Conservation (phyloP, 2,113 vertebrate species). For the Ciconia boyciana region DNA sequence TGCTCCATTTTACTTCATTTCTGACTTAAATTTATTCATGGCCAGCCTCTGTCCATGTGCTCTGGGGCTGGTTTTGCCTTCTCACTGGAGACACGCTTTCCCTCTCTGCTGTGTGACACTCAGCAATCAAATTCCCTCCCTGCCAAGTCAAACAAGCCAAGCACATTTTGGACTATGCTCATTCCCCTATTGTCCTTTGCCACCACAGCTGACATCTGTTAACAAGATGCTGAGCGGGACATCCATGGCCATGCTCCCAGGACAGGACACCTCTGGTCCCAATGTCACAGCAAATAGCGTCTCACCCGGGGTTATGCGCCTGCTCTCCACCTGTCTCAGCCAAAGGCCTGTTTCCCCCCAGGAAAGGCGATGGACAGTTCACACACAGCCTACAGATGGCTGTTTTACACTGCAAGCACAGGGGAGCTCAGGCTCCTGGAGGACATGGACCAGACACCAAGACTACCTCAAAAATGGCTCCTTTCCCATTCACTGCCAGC, state of each 20-base stretch:
- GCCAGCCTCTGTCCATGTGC: neutral
- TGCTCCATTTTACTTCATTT: neutral
- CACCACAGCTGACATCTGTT: neutral
- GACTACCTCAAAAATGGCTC: fast-evolving
- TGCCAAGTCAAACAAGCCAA: neutral
- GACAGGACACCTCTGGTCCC: neutral
- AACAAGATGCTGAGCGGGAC: neutral
- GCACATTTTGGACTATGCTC: neutral
- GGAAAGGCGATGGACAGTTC: neutral
- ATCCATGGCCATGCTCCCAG: neutral
- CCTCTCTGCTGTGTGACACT: neutral
- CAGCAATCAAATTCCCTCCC: neutral
- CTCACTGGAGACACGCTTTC: neutral
- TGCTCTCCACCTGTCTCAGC: neutral
- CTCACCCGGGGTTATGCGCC: fast-evolving
- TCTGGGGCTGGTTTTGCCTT: neutral
- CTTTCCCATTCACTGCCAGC: neutral
- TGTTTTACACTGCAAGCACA: neutral
- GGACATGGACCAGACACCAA: too few relatives aligned
- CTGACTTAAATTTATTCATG: neutral
- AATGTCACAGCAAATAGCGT: neutral
- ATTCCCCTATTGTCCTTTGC: neutral
- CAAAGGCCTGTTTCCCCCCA: neutral
- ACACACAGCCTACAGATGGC: neutral
- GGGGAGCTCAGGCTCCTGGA: neutral